These are phyloP conservation scores for Pseudopipra pipra DNA, from an alignment of 2,113 vertebrate species.

Conservation along the genomic window DNA sequence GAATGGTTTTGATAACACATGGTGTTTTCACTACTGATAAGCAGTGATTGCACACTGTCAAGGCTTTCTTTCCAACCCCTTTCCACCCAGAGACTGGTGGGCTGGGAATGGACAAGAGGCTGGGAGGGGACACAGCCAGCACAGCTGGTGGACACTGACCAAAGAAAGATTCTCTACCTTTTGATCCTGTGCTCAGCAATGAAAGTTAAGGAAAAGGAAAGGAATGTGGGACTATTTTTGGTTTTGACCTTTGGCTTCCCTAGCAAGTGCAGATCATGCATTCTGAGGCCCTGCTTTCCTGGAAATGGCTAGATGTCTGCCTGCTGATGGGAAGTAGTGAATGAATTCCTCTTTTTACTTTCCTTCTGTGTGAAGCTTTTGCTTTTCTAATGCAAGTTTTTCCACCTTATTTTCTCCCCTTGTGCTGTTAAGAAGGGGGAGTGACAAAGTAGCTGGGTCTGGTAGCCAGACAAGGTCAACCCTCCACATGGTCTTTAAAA, in stretches of 20 bases:
- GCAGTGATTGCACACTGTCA: neutral
- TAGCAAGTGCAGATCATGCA: accelerated
- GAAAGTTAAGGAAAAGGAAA: neutral
- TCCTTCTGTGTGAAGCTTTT: neutral
- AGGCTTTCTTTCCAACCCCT: neutral
- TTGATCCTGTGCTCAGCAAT: neutral
- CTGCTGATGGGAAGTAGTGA: neutral
- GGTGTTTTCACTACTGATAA: neutral
- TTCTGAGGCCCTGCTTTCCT: neutral
- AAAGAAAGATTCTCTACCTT: neutral
- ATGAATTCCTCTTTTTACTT: neutral
- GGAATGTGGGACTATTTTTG: accelerated
- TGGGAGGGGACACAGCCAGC: neutral
- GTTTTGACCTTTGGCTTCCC: neutral
- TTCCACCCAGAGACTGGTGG: neutral
- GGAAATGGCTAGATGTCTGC: neutral
- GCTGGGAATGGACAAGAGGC: accelerated
- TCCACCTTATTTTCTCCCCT: neutral
- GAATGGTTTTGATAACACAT: neutral
- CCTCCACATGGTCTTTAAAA: neutral
- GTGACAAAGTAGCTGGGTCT: neutral
- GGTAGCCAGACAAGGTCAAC: neutral
- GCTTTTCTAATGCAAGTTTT: neutral
- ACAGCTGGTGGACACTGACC: neutral
- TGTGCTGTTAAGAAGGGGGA: neutral